Percentiles rank a stretch among this genome's conserved stretches.
Evolutionary conservation across 2,113 vertebrate species (phyloP).

Genomic region (Axis porcinus): DNA sequence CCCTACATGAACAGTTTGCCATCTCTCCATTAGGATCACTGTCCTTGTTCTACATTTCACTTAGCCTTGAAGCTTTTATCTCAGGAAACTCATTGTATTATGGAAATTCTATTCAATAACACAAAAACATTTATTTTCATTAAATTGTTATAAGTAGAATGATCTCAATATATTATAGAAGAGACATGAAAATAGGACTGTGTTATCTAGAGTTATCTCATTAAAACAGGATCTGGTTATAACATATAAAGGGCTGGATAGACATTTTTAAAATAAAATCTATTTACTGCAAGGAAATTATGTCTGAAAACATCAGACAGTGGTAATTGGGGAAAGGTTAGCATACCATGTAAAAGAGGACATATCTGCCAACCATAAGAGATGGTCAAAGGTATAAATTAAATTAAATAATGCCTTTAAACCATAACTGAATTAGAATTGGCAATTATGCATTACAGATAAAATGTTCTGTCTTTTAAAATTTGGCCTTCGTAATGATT

Average conservation of each 20-base stretch:
- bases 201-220: constrained; percentile 68
- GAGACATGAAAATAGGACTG: constrained; percentile 60
- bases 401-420: constrained; percentile 37
- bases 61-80: constrained; percentile 63
- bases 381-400: constrained; percentile 27
- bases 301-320: constrained; percentile 61
- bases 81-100: constrained; percentile 58
- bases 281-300: constrained; percentile 68
- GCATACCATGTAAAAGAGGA: background rate
- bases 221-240: constrained; percentile 61
- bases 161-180: constrained; percentile 63
- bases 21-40: constrained; percentile 17
- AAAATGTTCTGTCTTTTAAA: constrained; percentile 30
- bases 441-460: constrained; percentile 36
- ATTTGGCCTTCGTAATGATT: background rate
- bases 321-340: constrained; percentile 34
- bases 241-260: constrained; percentile 42
- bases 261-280: constrained; percentile 50
- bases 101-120: constrained; percentile 63
- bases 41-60: constrained; percentile 27
- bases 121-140: constrained; percentile 69
- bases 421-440: constrained; percentile 41
- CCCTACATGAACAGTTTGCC: background rate
- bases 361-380: background rate
- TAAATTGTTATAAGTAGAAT: constrained; percentile 61